Base-by-base conservation (phyloP, 2,797 vertebrate species). In the Channallabes apus region DNA sequence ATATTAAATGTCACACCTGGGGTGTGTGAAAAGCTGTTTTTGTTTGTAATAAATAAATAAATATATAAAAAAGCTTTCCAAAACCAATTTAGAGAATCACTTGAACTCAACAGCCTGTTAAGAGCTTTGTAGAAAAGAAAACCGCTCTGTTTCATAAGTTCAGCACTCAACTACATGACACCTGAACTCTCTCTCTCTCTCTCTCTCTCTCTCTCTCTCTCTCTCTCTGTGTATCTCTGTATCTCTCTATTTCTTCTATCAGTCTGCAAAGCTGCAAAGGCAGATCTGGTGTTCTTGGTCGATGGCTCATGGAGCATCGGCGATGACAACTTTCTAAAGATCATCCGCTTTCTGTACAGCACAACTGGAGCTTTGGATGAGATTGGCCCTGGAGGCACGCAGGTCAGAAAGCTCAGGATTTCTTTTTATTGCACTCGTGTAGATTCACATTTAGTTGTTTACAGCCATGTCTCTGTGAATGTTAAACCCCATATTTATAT, bases 231-330 rank as follows among this genome's bases (percentile, higher is more conserved):
- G n/a, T n/a, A n/a, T n/a, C n/a, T n/a, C 0, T 35, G 17, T 41
- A 12, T 32, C 9, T 67, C 5, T 80, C 3, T 61, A 2, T 54
- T 22, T n/a, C 35, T 38, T 62, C 8, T 51, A 29, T 24, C 86
- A 97, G 98, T 99, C 61, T 99, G 98, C 86, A 98, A 95, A 90
- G 96, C 97, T 8, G 97, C 98, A 80, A 98, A 96, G 89, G 98
- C 98, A 0, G 98, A 99, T 89, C 91, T 99, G 71, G 98, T 96
- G 0, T 99, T 99, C 91, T 93, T 99, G 91, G 97, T 99, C 29
- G 98, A 99, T 81, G 98, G 98, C 0, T 99, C 98, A 11, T 99
- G 98, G 98, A 99, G 98, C 59, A 99, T 99, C 0, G 98, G 98
- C 5, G 98, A 99, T 27, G 97, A 98, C 14, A 99, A 97, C 93